Evolutionary conservation across 2,113 vertebrate genomes (phyloP).

Genomic region (Oplegnathus fasciatus): DNA sequence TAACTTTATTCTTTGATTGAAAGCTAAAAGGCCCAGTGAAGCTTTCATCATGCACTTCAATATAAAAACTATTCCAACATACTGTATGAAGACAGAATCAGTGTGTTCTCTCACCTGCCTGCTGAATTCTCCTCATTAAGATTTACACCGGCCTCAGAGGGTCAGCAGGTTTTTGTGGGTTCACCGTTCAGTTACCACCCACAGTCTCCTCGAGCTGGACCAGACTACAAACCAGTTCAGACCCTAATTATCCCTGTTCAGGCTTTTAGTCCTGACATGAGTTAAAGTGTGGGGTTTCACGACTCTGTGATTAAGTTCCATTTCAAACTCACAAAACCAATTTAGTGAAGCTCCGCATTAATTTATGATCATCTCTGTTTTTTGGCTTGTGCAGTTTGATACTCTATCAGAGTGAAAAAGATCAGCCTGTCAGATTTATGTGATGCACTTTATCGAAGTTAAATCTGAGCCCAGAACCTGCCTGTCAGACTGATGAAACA

Average conservation of each 20-base stretch:
- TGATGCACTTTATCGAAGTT: not conserved
- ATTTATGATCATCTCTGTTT: constrained; percentile 16
- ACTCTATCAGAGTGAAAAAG: not conserved
- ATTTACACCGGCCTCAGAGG: not conserved
- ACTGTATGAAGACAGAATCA: not conserved
- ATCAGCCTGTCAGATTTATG: constrained; percentile 30
- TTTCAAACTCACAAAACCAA: constrained; percentile 4
- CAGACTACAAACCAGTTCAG: not conserved
- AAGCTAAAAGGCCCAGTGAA: not conserved
- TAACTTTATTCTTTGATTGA: not conserved
- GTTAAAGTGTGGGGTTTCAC: not conserved
- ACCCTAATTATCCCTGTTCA: constrained; percentile 27
- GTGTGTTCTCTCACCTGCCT: not conserved
- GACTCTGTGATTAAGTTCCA: constrained; percentile 29
- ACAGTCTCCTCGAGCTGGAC: not conserved
- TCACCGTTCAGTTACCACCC: constrained; percentile 19
- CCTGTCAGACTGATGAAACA: constrained; percentile 13
- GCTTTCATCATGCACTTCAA: not conserved
- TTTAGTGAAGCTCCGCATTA: constrained; percentile 10
- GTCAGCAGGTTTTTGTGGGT: constrained; percentile 1
- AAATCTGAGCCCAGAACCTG: constrained; percentile 29
- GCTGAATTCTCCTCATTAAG: not conserved
- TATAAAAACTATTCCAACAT: not conserved
- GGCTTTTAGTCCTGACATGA: constrained; percentile 23
- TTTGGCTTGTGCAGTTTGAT: not conserved